Evolutionary conservation across 2,113 vertebrate genomes (phyloP).

Genomic region (Pyrgilauda ruficollis): DNA sequence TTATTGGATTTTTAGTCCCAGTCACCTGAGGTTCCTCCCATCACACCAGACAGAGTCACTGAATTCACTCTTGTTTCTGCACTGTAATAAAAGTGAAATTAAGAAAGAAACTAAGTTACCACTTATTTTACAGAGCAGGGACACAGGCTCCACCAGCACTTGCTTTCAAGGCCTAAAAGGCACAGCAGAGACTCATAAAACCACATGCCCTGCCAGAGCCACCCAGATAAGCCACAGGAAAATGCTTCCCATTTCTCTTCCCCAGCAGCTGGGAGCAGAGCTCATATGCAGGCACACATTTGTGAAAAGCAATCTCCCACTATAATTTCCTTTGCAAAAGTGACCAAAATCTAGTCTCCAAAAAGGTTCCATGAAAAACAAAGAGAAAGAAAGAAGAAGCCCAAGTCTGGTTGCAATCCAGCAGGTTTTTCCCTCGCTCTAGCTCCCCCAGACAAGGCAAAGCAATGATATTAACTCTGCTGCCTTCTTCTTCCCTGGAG

Average conservation of each 20-base stretch:
- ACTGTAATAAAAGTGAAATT: accelerated
- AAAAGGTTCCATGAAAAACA: background rate
- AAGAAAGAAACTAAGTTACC: background rate
- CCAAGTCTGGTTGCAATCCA: background rate
- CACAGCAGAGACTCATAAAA: background rate
- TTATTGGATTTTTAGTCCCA: background rate
- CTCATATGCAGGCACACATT: accelerated
- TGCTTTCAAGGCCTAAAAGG: background rate
- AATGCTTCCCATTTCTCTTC: background rate
- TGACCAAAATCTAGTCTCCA: background rate
- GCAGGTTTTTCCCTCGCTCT: background rate
- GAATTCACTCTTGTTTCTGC: background rate
- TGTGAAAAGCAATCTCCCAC: accelerated
- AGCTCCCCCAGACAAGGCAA: background rate
- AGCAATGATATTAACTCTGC: background rate
- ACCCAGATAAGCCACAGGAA: background rate
- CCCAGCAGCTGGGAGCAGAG: background rate
- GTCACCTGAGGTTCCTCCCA: background rate
- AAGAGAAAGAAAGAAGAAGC: background rate
- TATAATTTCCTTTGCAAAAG: background rate
- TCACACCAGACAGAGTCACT: background rate
- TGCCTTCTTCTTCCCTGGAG: background rate
- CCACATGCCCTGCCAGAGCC: background rate
- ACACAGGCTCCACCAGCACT: accelerated
- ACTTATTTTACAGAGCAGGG: background rate